A percentile compares a stretch with the other conserved stretches of the same genome.
These are phyloP conservation scores for Octonoba sinensis DNA, from an alignment of 2,888 invertebrate species.

Conservation along the genomic window DNA sequence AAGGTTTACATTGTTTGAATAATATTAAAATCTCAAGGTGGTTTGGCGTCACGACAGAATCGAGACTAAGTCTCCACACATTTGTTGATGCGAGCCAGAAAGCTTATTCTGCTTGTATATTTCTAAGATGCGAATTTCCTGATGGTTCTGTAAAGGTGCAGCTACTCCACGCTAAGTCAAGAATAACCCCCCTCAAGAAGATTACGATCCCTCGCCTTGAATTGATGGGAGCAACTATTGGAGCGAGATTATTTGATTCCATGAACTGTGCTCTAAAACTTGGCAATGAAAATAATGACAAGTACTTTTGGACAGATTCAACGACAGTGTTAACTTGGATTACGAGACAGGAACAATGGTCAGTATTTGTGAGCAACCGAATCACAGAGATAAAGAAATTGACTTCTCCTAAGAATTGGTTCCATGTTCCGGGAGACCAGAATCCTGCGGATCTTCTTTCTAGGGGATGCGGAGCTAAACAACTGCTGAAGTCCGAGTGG, in stretches of 20 bases:
- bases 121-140: background rate
- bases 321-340: slow-evolving; percentile 18
- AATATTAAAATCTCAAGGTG: slow-evolving; percentile 1
- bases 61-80: background rate
- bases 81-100: slow-evolving; percentile 19
- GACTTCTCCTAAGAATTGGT: slow-evolving; percentile 4
- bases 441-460: slow-evolving; percentile 2
- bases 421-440: slow-evolving; percentile 1
- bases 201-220: slow-evolving; percentile 12
- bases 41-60: background rate
- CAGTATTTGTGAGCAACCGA: slow-evolving; percentile 7
- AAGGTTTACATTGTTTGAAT: background rate
- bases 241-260: slow-evolving; percentile 1
- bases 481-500: background rate
- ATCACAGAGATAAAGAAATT: background rate
- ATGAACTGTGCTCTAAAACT: background rate
- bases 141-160: background rate
- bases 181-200: slow-evolving; percentile 16
- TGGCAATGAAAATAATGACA: background rate
- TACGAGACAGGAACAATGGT: slow-evolving; percentile 2
- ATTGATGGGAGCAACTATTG: background rate
- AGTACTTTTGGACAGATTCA: slow-evolving; percentile 27
- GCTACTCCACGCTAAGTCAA: slow-evolving; percentile 7
- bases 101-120: background rate
- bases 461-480: slow-evolving; percentile 9